Conservation (phyloP, 2,797 vertebrate species). For the Manis crassicaudata region DNA sequence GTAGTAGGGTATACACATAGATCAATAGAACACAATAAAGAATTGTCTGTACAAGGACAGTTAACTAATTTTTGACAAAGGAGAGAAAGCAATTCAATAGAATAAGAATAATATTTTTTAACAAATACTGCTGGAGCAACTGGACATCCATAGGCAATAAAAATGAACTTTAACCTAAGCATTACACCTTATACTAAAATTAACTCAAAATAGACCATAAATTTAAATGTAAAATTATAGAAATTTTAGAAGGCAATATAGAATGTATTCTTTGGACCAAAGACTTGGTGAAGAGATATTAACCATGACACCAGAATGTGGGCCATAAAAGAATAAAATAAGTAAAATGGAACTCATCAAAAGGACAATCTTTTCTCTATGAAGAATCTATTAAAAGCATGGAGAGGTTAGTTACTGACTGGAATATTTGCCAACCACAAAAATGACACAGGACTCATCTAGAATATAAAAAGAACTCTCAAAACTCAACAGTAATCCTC, state of each 20-base stretch:
- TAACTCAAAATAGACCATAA: not conserved
- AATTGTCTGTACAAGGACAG: too few species aligned
- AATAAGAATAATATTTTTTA: too few species aligned
- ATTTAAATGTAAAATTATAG: not conserved
- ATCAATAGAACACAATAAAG: not conserved
- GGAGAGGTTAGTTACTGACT: not conserved
- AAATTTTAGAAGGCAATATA: not conserved
- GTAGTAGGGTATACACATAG: not conserved
- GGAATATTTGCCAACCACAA: not conserved
- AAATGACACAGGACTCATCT: too few species aligned
- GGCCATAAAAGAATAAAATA: not conserved
- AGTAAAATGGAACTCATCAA: not conserved
- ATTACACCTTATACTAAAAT: not conserved
- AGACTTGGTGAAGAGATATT: not conserved
- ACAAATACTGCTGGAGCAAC: too few species aligned
- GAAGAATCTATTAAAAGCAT: not conserved
- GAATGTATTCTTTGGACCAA: not conserved
- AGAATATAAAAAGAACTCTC: too few species aligned
- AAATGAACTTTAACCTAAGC: not conserved
- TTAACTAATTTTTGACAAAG: too few species aligned
- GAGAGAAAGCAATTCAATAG: too few species aligned
- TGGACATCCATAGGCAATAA: too few species aligned
- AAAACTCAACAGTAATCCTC: too few species aligned
- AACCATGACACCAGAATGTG: not conserved
- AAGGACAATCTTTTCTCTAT: not conserved